phyloP scores from a whole-genome alignment of 2,888 invertebrate species.

The Lordiphosa fenestrarum region DNA sequence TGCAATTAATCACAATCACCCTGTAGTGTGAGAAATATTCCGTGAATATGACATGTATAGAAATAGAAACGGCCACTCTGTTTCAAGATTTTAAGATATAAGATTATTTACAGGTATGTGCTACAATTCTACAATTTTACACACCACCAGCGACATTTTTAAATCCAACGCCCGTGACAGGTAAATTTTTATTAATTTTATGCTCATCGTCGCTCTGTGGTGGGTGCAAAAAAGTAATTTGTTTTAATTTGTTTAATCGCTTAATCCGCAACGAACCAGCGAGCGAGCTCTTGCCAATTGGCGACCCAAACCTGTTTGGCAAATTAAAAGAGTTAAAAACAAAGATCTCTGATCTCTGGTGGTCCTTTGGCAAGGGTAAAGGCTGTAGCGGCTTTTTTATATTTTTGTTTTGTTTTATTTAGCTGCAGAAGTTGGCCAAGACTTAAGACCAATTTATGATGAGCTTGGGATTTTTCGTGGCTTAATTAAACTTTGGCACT shows the following conservation, averaged over 20 bases:
- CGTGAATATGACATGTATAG: too few relatives aligned
- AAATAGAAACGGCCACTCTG: neutral
- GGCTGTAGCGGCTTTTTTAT: constrained; percentile 40
- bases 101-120: too few relatives aligned
- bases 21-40: too few relatives aligned
- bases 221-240: constrained; percentile 76
- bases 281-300: neutral
- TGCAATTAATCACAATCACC: too few relatives aligned
- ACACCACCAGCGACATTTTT: constrained; percentile 47
- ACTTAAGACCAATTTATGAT: constrained; percentile 67
- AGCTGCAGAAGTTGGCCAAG: constrained; percentile 27
- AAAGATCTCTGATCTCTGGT: constrained; percentile 50
- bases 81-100: neutral
- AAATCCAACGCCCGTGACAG: constrained; percentile 44
- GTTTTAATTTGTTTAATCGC: constrained; percentile 78
- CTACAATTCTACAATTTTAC: neutral
- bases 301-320: constrained; percentile 34
- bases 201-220: constrained; percentile 59
- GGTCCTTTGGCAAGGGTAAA: constrained; percentile 52
- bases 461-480: constrained; percentile 30
- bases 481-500: constrained; percentile 71
- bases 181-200: constrained; percentile 72
- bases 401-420: constrained; percentile 64
- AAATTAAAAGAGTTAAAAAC: constrained; percentile 49
- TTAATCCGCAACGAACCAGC: constrained; percentile 58